Base-by-base conservation (phyloP, 2,888 invertebrate genomes). In the Ophonus ardosiacus region DNA sequence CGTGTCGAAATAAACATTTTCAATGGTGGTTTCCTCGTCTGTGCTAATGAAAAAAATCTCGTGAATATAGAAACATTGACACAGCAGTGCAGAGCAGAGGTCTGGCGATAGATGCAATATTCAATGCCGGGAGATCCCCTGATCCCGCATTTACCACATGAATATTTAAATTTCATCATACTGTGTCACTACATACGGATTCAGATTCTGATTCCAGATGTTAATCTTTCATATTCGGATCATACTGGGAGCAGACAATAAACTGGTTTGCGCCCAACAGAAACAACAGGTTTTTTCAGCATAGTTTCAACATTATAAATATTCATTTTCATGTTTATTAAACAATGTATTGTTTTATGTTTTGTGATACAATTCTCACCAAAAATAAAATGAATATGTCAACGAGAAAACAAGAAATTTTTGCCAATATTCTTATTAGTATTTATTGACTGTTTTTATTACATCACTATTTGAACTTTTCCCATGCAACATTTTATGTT, bases 151-250 rank as follows among this genome's bases (percentile, higher is more conserved):
- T 81, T 63, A 81, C 65, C 40, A 21, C 7, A 71, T 82, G 71
- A 82, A 82, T 82, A 71, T 82, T 82, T 82, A 82, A 82, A 82
- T 82, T 82, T 71, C 82, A 82, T 82, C 82, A 82, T 38, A 82
- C 82, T 18, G 82, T 82, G 82, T 82, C 82, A 71, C 56, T 24
- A 40, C 71, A 43, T 18, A 15, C 71, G 71, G 24, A 74, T 74
- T 57, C 31, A 5, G 31, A 31, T 31, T 24, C 57, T 51, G 56
- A 82, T 65, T 68, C 38, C 17, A 10, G 38, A 71, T 17, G 51
- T 82, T 51, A 82, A 82, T 82, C 56, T 68, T 71, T 82, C 51
- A 82, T 65, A 71, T 21, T 82, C n/a, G 57, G 51, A 71, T 82
- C 43, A 43, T 43, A 21, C 8, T 10, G 21, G 1, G 38, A 15